Evolutionary conservation across 2,113 vertebrate genomes (phyloP), one percentile per base, ranked within the genome.

Genomic region (Pelmatolapia mariae): DNA sequence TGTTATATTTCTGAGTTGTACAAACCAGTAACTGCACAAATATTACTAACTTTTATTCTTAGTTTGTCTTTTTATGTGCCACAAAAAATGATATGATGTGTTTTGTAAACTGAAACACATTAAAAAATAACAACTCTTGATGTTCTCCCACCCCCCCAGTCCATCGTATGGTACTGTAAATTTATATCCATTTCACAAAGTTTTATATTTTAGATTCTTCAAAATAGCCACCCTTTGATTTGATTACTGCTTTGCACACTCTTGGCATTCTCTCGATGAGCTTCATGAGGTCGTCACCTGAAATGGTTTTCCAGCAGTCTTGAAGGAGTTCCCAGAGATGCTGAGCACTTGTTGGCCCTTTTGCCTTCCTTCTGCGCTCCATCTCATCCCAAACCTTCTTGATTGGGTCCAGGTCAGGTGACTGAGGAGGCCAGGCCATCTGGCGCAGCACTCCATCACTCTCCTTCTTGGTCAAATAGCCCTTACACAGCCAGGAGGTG

Each of bases 41-140:
- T 2, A 59, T 33, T 36, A 19, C 59, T 63, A 29, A 33, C 5
- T 52, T 1, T 52, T 52, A n/a, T 10, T 52, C 50, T 52, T 63
- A 19, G 29, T 63, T 63, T 33, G 16, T 11, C 59, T 63, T 63
- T 61, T 19, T 33, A 33, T 19, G 29, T 29, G 26, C 18, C 8
- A 9, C 16, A 63, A 63, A 63, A 36, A 33, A 16, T 0, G 29
- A 11, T 54, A 54, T 54, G 10, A 10, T 22, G 19, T 53, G 9
- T 59, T 22, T 59, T 0, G 0, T 59, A 29, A 59, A 8, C 26
- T 59, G 56, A 13, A 8, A 29, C 12, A 59, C 24, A 9, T 29
- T 56, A 26, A 56, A 26, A 56, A 56, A 16, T 59, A 59, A 61
- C 15, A 59, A 3, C 24, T 33, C 2, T 33, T 33, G 57, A 33